These are phyloP conservation scores for Sebastes minor DNA, from an alignment of 2,797 vertebrate genomes.

Conservation along the genomic window DNA sequence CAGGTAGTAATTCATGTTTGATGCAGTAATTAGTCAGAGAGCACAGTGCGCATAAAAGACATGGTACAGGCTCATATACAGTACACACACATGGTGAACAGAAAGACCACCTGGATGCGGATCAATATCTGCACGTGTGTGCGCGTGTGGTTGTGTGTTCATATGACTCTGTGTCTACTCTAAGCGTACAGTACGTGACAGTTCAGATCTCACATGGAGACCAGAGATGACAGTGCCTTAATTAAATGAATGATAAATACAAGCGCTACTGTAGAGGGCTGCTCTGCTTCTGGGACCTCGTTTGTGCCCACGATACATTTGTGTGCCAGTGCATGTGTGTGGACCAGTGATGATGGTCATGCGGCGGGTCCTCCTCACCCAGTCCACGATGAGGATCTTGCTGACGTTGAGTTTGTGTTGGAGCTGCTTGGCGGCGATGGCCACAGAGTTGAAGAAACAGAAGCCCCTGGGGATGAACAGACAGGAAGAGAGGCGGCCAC, in stretches of 20 bases:
- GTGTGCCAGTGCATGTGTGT: conserved; percentile 14
- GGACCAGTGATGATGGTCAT: conserved; percentile 22
- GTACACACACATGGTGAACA: conserved; percentile 53
- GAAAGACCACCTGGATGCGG: conserved; percentile 42
- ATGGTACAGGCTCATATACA: conserved; percentile 12
- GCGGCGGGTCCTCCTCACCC: conserved; percentile 82
- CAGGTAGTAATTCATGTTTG: conserved; percentile 29
- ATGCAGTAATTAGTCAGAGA: conserved; percentile 35
- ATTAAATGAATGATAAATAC: conserved; percentile 51
- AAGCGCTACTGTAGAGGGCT: conserved; percentile 50
- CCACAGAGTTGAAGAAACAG: conserved; percentile 94
- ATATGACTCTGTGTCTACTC: conserved; percentile 15
- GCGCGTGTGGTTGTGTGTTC: background rate
- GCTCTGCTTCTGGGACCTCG: conserved; percentile 13
- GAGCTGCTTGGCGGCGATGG: conserved; percentile 92
- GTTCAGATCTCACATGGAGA: conserved; percentile 51
- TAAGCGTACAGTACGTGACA: conserved; percentile 28
- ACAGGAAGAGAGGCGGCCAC: conserved; percentile 57
- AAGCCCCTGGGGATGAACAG: conserved; percentile 87
- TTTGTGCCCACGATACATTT: conserved; percentile 15
- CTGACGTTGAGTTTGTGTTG: conserved; percentile 86
- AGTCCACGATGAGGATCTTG: conserved; percentile 96
- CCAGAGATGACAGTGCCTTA: conserved; percentile 39
- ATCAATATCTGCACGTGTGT: conserved; percentile 49
- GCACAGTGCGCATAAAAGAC: conserved; percentile 16